Evolutionary conservation across 2,888 invertebrate species (phyloP), one percentile per base, ranked within the genome.

Genomic region (Dolomedes plantarius): DNA sequence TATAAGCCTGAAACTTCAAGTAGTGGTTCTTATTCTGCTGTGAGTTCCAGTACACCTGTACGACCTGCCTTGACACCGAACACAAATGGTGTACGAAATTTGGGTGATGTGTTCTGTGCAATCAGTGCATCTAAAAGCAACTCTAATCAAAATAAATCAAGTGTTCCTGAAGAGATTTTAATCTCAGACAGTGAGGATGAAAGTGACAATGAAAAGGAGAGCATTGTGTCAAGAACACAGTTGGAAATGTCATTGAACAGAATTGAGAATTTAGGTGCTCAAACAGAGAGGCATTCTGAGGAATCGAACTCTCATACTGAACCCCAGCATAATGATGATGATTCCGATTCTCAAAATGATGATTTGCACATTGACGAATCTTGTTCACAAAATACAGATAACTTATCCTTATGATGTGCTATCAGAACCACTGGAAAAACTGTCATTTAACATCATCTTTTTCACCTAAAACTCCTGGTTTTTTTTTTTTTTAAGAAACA

Each of bases 171-270:
- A 68, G 83, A 85, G 73, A 85, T 85, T 65, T 41, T 67, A n/a
- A 65, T 85, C 29, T 77, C 65, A 50, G 83, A 85, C 39, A 83
- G 76, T 72, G 76, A 76, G 39, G 83, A 85, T 16, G 83, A 85
- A 62, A 28, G 56, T 0, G 13, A 32, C 6, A 69, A 69, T 23
- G 13, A 41, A 23, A 27, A 0, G 7, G 13, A n/a, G 32, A 23
- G 3, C 19, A 36, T n/a, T 13, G 5, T 31, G 31, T 7, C 27
- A 16, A 69, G 69, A 41, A 69, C 69, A 69, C 9, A 5, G 5
- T 32, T n/a, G 5, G 7, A n/a, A 11, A 2, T 32, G 19, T n/a
- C 19, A 7, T 46, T 46, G 16, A 46, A 16, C 16, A 16, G 16
- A 11, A n/a, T n/a, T n/a, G n/a, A n/a, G n/a, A 11, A 36, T 5